Conservation (phyloP, 2,113 vertebrate species). For the Andinoacara biseriatus region DNA sequence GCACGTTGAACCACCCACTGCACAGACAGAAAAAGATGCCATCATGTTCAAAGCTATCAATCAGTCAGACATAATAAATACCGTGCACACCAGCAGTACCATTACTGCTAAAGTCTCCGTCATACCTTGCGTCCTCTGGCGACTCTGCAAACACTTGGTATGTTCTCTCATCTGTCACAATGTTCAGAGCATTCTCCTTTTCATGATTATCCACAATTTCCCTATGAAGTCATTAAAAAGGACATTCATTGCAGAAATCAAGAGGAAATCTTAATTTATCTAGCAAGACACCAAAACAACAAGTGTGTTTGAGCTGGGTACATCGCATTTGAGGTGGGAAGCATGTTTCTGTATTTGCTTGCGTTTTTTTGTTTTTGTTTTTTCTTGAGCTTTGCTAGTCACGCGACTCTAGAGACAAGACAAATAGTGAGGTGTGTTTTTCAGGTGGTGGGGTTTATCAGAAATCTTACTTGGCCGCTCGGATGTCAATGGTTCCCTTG, state of each 20-base stretch:
- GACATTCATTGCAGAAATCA: not conserved
- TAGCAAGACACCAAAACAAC: not conserved
- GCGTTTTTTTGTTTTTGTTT: not conserved
- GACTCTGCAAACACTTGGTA: conserved; percentile 94
- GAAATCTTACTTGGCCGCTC: conserved; percentile 84
- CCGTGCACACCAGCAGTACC: not conserved
- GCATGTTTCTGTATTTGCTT: not conserved
- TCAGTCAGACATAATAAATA: not conserved
- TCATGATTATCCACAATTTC: conserved; percentile 94
- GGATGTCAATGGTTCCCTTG: conserved; percentile 91
- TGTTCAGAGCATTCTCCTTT: conserved; percentile 92
- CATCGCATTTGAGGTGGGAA: not conserved
- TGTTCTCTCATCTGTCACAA: conserved; percentile 90
- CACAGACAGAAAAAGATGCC: conserved; percentile 7
- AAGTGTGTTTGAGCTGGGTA: not conserved
- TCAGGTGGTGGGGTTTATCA: not conserved
- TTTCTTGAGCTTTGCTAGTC: not conserved
- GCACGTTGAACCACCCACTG: conserved; percentile 91
- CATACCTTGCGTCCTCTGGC: conserved; percentile 91
- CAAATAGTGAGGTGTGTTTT: not conserved
- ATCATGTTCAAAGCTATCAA: not conserved
- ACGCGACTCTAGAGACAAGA: not conserved
- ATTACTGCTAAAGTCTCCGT: not conserved
- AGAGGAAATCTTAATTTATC: not conserved
- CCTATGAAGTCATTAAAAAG: conserved; percentile 65